A percentile compares a stretch with the other conserved stretches of the same genome.
phyloP scores from a whole-genome alignment of 1,140 invertebrate genomes.

The Calliopsis andreniformis region DNA sequence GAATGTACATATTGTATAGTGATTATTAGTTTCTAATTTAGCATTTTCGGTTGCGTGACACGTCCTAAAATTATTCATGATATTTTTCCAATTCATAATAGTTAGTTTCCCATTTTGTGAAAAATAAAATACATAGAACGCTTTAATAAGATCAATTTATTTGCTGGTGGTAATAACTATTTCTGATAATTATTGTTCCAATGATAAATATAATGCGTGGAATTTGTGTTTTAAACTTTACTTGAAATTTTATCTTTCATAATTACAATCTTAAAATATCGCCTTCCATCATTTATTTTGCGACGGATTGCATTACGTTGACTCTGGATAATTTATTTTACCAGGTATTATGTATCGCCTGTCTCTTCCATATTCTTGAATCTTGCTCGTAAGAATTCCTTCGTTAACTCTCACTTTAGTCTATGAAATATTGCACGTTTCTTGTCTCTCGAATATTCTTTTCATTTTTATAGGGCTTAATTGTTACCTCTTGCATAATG shows the following conservation, averaged over 20 bases:
- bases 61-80: not conserved
- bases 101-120: too few relatives aligned
- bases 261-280: not conserved
- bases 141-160: too few relatives aligned
- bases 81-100: too few relatives aligned
- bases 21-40: slow-evolving; percentile 10
- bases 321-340: not conserved
- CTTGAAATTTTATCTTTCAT: slow-evolving; percentile 12
- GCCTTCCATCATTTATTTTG: slow-evolving; percentile 3
- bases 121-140: too few relatives aligned
- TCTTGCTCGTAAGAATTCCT: not conserved
- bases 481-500: too few relatives aligned
- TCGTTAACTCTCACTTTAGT: not conserved
- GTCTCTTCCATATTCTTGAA: slow-evolving; percentile 20
- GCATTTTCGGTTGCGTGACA: not conserved
- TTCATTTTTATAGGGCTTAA: not conserved
- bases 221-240: not conserved
- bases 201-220: not conserved
- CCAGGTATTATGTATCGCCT: slow-evolving; percentile 6
- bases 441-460: not conserved
- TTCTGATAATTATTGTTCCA: too few relatives aligned
- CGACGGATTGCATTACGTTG: slow-evolving; percentile 1
- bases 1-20: too few relatives aligned
- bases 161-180: too few relatives aligned
- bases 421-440: not conserved